Conservation (phyloP, 2,797 vertebrate species). For the Antennarius maculatus region DNA sequence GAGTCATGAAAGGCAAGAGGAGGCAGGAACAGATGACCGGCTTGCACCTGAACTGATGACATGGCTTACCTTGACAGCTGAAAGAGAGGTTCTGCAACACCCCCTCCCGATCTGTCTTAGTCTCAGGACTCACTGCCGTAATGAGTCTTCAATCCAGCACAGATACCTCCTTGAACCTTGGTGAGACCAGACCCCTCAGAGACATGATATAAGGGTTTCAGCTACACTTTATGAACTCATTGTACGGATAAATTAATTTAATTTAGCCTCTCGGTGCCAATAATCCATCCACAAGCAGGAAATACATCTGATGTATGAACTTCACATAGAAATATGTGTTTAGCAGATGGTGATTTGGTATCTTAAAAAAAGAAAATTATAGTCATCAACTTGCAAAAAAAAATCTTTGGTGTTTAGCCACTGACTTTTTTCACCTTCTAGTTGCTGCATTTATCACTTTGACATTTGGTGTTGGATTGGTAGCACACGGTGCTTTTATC, state of each 20-base stretch:
- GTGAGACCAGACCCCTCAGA: conserved; percentile 22
- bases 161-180: conserved; percentile 47
- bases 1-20: conserved; percentile 55
- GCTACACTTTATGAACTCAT: conserved; percentile 7
- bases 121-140: conserved; percentile 57
- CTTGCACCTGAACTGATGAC: conserved; percentile 66
- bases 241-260: neutral
- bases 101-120: conserved; percentile 73
- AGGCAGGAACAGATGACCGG: conserved; percentile 66
- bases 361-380: neutral
- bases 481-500: too few species aligned
- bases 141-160: conserved; percentile 64
- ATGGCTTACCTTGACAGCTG: conserved; percentile 72
- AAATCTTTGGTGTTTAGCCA: too few species aligned
- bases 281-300: neutral
- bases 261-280: neutral
- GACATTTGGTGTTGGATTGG: neutral
- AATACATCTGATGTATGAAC: neutral
- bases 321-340: neutral
- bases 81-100: conserved; percentile 66
- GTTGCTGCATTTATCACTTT: neutral
- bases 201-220: conserved; percentile 15
- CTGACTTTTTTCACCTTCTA: neutral
- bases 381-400: neutral
- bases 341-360: neutral